Evolutionary conservation across 2,113 vertebrate genomes (phyloP).

Genomic region (Vireo altiloquus): DNA sequence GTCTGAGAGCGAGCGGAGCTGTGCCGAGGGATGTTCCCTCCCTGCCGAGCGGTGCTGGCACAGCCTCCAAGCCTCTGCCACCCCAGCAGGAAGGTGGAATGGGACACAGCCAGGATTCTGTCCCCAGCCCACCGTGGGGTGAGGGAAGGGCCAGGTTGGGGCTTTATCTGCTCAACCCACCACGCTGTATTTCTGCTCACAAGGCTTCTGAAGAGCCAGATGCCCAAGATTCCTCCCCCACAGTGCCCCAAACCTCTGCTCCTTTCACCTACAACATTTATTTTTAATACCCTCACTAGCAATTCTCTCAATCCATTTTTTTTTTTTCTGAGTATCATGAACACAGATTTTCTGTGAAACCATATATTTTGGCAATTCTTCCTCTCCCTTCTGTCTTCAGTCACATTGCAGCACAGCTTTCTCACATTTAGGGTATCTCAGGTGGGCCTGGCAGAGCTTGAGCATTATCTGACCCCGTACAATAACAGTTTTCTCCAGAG

Average conservation of each 20-base stretch:
- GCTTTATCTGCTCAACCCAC: background rate
- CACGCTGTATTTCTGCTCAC: background rate
- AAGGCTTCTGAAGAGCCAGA: background rate
- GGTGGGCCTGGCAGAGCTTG: background rate
- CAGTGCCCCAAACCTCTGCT: background rate
- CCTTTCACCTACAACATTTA: background rate
- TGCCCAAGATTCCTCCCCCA: too few species aligned
- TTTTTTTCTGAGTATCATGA: background rate
- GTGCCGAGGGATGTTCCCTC: background rate
- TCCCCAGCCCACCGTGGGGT: background rate
- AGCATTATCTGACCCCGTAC: background rate
- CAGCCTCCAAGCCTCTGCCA: background rate
- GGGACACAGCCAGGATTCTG: too few species aligned
- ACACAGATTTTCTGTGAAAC: background rate
- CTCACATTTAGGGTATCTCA: background rate
- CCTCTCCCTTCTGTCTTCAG: background rate
- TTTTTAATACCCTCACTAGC: background rate
- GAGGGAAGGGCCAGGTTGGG: background rate
- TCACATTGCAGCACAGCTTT: background rate
- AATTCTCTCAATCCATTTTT: background rate
- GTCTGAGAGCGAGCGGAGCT: background rate
- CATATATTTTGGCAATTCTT: background rate
- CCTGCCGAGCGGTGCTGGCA: background rate
- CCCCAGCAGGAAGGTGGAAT: too few species aligned
- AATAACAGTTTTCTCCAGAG: background rate